Conservation (phyloP, 2,888 invertebrate species). For the Chrysomela aeneicollis region DNA sequence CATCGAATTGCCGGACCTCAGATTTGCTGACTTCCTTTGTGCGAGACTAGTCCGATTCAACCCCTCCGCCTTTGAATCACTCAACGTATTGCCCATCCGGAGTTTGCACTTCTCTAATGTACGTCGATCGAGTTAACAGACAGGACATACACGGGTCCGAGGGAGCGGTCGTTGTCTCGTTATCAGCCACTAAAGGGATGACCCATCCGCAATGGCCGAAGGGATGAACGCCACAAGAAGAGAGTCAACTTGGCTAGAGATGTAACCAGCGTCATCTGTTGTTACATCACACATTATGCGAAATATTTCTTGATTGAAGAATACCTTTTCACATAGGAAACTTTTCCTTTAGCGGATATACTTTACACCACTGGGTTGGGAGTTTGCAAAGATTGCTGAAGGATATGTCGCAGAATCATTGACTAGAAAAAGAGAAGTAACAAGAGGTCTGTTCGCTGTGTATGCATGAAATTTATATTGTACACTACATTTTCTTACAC, state of each 20-base stretch:
- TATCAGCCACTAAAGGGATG: conserved; percentile 59
- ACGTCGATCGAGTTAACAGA: conserved; percentile 5
- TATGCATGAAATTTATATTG: too few species aligned
- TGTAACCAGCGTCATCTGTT: not conserved
- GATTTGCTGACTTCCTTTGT: not conserved
- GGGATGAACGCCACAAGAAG: not conserved
- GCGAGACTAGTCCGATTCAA: not conserved
- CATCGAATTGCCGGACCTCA: not conserved
- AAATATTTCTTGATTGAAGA: too few species aligned
- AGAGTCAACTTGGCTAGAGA: not conserved
- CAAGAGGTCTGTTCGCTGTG: too few species aligned
- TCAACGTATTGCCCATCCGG: conserved; percentile 1
- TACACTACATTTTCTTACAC: too few species aligned
- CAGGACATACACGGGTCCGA: conserved; percentile 36
- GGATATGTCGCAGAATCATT: too few species aligned
- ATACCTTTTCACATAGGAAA: too few species aligned
- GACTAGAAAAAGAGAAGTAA: too few species aligned
- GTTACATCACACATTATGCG: too few species aligned
- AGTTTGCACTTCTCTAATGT: conserved; percentile 18
- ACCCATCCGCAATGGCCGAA: conserved; percentile 55
- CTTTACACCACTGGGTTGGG: too few species aligned
- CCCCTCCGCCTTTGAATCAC: not conserved
- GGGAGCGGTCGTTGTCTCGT: conserved; percentile 48
- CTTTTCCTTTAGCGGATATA: too few species aligned
- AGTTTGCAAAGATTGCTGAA: too few species aligned